Evolutionary conservation across 2,113 vertebrate genomes (phyloP).

Genomic region (Pholis gunnellus): DNA sequence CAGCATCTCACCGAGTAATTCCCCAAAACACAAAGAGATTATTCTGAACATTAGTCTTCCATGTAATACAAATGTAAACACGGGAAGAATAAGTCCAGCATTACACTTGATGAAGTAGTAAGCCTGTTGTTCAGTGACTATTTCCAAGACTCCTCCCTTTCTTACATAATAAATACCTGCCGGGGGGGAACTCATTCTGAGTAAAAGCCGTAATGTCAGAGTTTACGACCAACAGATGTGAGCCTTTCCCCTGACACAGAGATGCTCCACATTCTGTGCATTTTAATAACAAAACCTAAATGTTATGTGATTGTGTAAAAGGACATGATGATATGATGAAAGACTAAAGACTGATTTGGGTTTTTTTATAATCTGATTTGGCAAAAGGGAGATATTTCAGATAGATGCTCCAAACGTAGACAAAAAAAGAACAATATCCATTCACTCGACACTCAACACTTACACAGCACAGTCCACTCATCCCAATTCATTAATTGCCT

Average conservation of each 20-base stretch:
- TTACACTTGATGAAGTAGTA: conserved; percentile 45
- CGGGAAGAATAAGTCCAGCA: not conserved
- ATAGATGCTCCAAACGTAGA: not conserved
- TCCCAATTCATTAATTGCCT: conserved; percentile 48
- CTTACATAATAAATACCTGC: conserved; percentile 53
- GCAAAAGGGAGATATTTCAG: conserved; percentile 33
- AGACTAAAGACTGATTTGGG: not conserved
- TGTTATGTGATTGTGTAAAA: conserved; percentile 40
- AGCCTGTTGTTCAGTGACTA: conserved; percentile 44
- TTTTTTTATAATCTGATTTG: conserved; percentile 43
- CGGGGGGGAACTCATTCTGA: not conserved
- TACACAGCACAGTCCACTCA: not conserved
- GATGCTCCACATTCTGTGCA: conserved; percentile 15
- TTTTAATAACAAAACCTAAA: conserved; percentile 32
- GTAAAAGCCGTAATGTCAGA: not conserved
- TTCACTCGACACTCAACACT: not conserved
- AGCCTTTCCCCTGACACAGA: not conserved
- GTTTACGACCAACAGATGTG: conserved; percentile 36
- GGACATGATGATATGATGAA: conserved; percentile 20
- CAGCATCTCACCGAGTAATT: conserved; percentile 9
- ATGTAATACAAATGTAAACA: conserved; percentile 49
- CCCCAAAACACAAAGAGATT: conserved; percentile 55
- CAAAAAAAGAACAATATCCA: not conserved
- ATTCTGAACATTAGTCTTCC: conserved; percentile 50
- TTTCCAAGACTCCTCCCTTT: conserved; percentile 20